Percentiles rank a stretch among this genome's conserved stretches.
These are phyloP conservation scores for Heteromormyrus szaboi DNA, from an alignment of 2,797 vertebrate genomes.

Conservation along the genomic window DNA sequence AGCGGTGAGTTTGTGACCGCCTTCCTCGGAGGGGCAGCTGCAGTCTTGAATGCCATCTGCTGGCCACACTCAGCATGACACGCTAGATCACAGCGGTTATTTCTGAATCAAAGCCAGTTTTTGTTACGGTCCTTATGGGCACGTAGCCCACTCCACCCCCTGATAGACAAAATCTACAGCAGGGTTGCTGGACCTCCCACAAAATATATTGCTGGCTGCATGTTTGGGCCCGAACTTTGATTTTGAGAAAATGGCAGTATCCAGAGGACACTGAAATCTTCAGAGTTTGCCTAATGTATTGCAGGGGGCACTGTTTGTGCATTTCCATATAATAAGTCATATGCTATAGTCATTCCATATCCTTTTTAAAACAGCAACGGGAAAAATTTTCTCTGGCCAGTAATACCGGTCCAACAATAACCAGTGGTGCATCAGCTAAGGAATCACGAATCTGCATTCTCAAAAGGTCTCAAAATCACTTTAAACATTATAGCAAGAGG, in stretches of 20 bases:
- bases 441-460: not conserved
- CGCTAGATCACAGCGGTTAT: not conserved
- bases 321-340: not conserved
- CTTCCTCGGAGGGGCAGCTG: not conserved
- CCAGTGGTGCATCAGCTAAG: not conserved
- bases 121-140: not conserved
- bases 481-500: not conserved
- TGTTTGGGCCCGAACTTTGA: not conserved
- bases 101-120: not conserved
- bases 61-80: not conserved
- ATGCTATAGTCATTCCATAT: not conserved
- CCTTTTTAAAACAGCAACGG: not conserved
- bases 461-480: not conserved
- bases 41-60: not conserved
- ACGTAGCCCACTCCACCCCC: not conserved
- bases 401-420: not conserved
- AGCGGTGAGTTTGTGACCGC: conserved; percentile 73
- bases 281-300: not conserved
- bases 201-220: not conserved
- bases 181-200: not conserved
- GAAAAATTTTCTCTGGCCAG: not conserved
- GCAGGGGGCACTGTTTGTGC: not conserved
- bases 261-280: not conserved
- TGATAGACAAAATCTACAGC: not conserved
- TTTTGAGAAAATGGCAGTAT: not conserved